phyloP scores from a whole-genome alignment of 92 coral and sea anemone genomes.

The Porites rus region DNA sequence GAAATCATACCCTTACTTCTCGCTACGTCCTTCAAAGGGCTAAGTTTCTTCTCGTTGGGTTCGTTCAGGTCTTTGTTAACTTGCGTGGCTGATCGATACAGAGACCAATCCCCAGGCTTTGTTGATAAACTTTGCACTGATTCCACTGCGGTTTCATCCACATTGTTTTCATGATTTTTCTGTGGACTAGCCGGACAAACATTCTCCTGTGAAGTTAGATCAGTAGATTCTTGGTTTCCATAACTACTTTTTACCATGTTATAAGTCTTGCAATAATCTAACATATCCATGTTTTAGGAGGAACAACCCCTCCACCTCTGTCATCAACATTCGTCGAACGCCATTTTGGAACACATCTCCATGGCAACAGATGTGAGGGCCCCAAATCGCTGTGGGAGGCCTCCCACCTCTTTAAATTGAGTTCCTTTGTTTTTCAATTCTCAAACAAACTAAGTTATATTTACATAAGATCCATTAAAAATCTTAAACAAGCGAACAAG shows the following conservation, averaged over 20 bases:
- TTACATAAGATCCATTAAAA: background rate
- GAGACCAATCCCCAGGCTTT: conserved; percentile 77
- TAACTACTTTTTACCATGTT: conserved; percentile 81
- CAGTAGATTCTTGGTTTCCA: conserved; percentile 63
- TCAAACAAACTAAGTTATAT: background rate
- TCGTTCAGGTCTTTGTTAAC: conserved; percentile 33
- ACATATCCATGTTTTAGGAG: conserved; percentile 75
- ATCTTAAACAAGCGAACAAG: background rate
- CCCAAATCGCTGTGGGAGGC: background rate
- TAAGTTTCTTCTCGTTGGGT: conserved; percentile 62
- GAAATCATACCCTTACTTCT: conserved; percentile 76
- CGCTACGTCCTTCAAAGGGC: conserved; percentile 60
- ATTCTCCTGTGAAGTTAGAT: conserved; percentile 67
- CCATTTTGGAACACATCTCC: conserved; percentile 85
- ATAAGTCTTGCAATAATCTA: conserved; percentile 93
- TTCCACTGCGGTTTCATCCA: conserved; percentile 54
- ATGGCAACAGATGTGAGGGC: conserved; percentile 59
- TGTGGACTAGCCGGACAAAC: conserved; percentile 17
- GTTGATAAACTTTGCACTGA: conserved; percentile 66
- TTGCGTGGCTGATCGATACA: conserved; percentile 65
- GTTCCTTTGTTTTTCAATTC: no score
- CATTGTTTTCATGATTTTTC: conserved; percentile 59
- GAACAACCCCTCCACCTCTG: conserved; percentile 35
- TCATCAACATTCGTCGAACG: conserved; percentile 64
- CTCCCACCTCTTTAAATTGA: no score